Conservation (phyloP, 1,140 invertebrate species). For the Heliconius congener region DNA sequence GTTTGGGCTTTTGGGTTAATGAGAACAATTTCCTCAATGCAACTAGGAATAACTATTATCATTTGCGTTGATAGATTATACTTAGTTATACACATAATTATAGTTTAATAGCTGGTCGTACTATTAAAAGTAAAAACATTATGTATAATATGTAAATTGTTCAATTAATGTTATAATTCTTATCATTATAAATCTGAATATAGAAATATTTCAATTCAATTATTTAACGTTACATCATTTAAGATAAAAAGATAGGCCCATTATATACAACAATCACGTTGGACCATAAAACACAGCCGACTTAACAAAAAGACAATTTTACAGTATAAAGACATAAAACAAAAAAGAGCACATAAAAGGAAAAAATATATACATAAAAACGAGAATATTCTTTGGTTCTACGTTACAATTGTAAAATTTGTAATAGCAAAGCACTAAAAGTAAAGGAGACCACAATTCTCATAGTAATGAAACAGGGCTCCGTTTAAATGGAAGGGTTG, state of each 20-base stretch:
- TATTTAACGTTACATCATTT: neutral
- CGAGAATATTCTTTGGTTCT: neutral
- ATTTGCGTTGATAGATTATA: constrained; percentile 2
- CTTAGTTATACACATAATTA: neutral
- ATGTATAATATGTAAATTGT: neutral
- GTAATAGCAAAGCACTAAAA: constrained; percentile 6
- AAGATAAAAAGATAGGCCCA: neutral
- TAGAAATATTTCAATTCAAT: constrained; percentile 2
- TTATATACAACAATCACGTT: constrained; percentile 3
- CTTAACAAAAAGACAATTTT: constrained; percentile 3
- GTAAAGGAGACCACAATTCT: constrained; percentile 29
- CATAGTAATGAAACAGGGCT: constrained; percentile 56
- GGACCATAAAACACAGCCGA: neutral
- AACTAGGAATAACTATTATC: neutral
- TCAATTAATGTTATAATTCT: too few species aligned
- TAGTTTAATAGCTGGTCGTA: neutral
- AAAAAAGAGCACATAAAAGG: neutral
- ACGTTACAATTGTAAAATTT: constrained; percentile 1
- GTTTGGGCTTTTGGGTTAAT: neutral
- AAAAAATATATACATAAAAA: neutral
- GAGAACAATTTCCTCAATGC: neutral
- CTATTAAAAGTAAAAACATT: neutral
- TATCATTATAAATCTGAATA: neutral
- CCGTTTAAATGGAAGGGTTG: constrained; percentile 61
- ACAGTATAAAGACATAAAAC: neutral